Conservation (phyloP, 2,113 vertebrate species). For the Grammomys dolichurus region DNA sequence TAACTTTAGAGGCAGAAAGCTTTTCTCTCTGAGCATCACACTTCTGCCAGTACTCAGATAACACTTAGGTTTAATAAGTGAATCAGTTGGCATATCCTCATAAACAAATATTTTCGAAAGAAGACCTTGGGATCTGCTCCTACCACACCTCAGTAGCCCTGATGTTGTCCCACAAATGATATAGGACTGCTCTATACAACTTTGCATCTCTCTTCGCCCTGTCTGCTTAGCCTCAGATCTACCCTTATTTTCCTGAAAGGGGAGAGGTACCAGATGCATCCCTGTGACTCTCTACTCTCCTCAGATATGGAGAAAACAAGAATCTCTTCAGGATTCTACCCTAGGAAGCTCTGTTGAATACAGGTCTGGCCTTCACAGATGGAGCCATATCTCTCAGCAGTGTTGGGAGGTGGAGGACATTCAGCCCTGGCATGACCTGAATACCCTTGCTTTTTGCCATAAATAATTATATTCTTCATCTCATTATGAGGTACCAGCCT, state of each 20-base stretch:
- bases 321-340: background rate
- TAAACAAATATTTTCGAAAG: background rate
- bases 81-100: background rate
- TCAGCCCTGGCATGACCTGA: background rate
- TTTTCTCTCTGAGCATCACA: conserved; percentile 7
- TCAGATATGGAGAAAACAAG: background rate
- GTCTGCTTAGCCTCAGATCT: background rate
- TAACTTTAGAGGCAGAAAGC: background rate
- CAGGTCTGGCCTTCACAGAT: background rate
- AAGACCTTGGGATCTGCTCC: background rate
- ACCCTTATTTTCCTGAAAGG: background rate
- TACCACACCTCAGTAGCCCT: background rate
- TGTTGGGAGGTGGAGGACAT: background rate
- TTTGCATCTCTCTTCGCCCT: background rate
- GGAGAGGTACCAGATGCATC: background rate
- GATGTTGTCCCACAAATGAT: background rate
- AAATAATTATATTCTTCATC: background rate
- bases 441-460: background rate
- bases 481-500: background rate
- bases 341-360: background rate
- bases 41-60: background rate
- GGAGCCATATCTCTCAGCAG: background rate
- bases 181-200: background rate
- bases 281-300: background rate
- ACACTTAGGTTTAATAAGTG: background rate